These are phyloP conservation scores for Oxycera nigricornis DNA, from an alignment of 2,888 invertebrate species.

Conservation along the genomic window DNA sequence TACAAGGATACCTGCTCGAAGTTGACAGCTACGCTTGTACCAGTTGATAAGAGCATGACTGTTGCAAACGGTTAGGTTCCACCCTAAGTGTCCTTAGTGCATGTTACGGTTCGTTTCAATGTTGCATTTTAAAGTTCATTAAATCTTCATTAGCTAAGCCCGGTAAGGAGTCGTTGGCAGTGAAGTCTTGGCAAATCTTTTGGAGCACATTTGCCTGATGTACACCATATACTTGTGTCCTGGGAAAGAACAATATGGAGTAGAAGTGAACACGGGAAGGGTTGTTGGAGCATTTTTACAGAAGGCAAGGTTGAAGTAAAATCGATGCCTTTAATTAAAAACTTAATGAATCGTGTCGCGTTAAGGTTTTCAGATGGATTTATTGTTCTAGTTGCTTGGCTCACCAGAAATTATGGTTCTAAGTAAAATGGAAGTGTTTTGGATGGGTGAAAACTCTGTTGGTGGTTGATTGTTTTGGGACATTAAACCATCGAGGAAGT, in stretches of 20 bases:
- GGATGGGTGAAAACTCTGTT: no score
- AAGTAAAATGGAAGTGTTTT: no score
- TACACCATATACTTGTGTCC: background rate
- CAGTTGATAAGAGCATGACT: no score
- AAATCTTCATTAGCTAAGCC: background rate
- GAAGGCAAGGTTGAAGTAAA: background rate
- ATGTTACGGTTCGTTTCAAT: background rate
- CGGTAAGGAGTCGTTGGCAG: background rate
- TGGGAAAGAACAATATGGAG: background rate
- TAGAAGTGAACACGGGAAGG: background rate
- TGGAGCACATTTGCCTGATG: background rate
- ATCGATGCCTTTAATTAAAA: slow-evolving; percentile 1
- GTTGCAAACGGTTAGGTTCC: no score
- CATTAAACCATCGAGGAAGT: no score
- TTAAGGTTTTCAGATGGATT: background rate
- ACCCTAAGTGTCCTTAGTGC: no score
- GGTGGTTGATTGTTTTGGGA: no score
- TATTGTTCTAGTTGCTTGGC: background rate
- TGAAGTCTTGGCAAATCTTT: background rate
- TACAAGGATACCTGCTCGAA: no score
- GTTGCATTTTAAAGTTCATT: slow-evolving; percentile 2
- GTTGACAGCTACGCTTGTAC: no score
- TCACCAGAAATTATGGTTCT: no score
- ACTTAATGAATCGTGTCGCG: background rate
- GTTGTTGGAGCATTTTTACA: background rate